These are phyloP conservation scores for Drosophila ustulata DNA, from an alignment of 2,888 invertebrate genomes.

Conservation along the genomic window DNA sequence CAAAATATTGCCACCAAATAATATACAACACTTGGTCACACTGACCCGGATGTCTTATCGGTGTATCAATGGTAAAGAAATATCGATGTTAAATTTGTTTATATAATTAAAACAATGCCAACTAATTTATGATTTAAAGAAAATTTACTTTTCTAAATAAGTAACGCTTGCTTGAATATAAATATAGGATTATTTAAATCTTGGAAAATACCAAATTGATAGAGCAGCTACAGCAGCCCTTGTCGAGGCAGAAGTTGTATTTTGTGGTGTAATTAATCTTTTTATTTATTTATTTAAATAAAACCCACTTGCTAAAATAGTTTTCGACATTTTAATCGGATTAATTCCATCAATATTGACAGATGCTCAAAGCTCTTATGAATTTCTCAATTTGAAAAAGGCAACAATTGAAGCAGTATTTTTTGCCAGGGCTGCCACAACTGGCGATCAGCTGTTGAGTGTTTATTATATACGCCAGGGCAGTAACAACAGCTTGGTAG, in stretches of 20 bases:
- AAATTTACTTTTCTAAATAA: too few species aligned
- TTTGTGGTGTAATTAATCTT: too few species aligned
- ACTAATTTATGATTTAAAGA: neutral
- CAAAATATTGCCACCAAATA: neutral
- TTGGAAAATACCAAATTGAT: too few species aligned
- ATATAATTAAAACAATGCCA: neutral
- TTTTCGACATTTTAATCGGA: too few species aligned
- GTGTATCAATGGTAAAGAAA: neutral
- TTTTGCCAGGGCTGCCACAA: neutral
- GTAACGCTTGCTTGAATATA: too few species aligned
- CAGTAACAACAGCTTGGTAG: conserved; percentile 51
- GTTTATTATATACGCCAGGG: conserved; percentile 2
- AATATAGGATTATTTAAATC: too few species aligned
- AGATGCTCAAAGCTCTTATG: neutral
- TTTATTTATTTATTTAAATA: too few species aligned
- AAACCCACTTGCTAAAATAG: too few species aligned
- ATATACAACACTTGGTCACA: neutral
- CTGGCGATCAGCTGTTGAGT: neutral
- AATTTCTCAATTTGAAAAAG: neutral
- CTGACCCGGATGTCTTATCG: neutral
- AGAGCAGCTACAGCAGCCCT: too few species aligned
- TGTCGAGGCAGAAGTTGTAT: too few species aligned
- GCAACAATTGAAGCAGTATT: neutral
- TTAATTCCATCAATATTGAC: too few species aligned
- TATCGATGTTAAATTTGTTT: neutral